Base-by-base conservation (phyloP, 2,888 invertebrate genomes). In the Caenorhabditis macrosperma region DNA sequence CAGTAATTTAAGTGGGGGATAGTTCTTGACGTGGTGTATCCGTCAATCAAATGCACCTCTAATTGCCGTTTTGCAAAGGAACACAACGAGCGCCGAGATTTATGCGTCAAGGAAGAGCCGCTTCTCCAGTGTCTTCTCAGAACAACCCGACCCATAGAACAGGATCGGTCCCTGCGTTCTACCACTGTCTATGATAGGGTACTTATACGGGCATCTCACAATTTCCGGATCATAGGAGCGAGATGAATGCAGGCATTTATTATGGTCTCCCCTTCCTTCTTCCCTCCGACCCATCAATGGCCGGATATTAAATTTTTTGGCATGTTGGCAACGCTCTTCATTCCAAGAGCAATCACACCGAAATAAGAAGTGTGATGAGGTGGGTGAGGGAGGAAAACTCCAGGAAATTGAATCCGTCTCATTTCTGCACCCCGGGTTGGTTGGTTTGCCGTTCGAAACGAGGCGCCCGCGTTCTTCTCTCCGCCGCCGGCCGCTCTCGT, bases 11-110 rank as follows among this genome's bases (percentile, higher is more conserved):
- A 60, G 38, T 10, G 66, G 55, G 55, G 44, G 38, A 61, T 61
- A 63, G 48, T 57, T 46, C 38, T 28, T 57, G 57, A 50, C 50
- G 60, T 67, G 46, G 38, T 33, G 67, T 60, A 54, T 55, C 60
- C 67, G 67, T 75, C 75, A 75, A 67, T 75, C 75, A 77, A 77
- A 12, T 26, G 22, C 54, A 57, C 50, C 52, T 12, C 64, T 74
- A 66, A 74, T 74, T 66, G 68, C 24, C 48, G 61, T 77, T 77
- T 66, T 59, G 48, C 12, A 52, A 28, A 1, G 46, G 57, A 76
- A 57, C 41, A 44, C 15, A 52, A 28, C 20, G 54, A 44, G 41
- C 44, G 55, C 46, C 41, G 6, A 68, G 69, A 71, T 77, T 77
- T 77, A 66, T 69, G 64, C n/a, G 75, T 61, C 54, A 33, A 22